Base-by-base conservation (phyloP, 2,113 vertebrate species). In the Bettongia penicillata region DNA sequence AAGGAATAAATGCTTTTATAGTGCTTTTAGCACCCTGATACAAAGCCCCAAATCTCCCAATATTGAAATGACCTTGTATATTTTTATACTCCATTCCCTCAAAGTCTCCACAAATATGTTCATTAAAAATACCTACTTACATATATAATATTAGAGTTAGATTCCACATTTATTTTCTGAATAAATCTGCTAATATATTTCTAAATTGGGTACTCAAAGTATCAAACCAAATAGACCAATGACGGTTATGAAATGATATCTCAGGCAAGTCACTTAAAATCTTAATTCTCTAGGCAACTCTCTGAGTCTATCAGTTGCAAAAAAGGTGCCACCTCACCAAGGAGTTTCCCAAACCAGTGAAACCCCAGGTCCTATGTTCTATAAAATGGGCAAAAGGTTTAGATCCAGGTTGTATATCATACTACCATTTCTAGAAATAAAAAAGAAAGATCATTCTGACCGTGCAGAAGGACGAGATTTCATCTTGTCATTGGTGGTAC, bases 41-140 rank as follows among this genome's bases (percentile, higher is more conserved):
- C 37, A n/a, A 37, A 77, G 68, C 5, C 16, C 68, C 16, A 84
- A 84, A n/a, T 84, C n/a, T 43, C n/a, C n/a, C 68, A 84, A 43
- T 84, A 2, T 43, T 84, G n/a, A 84, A 77, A 84, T 43, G n/a
- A 14, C n/a, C 19, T n/a, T 23, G 25, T 77, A 16, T 84, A 43
- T 77, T 43, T 77, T 43, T n/a, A 22, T 43, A 55, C 7, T 22
- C 23, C 92, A 24, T 93, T 94, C 16, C 31, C 91, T 55, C 52
- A 95, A 51, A 92, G 94, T 90, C 23, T 1, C 51, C 51, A 89
- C 26, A 89, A 77, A 96, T 95, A 94, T 77, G 93, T 93, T 95
- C 89, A 95, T 24, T 93, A 91, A 61, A 55, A 90, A 96, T 61
- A 12, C 94, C 84, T 90, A 16, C 24, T 92, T 48, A 77, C 43